phyloP scores from a whole-genome alignment of 2,797 vertebrate species.

The Aselliscus stoliczkanus region DNA sequence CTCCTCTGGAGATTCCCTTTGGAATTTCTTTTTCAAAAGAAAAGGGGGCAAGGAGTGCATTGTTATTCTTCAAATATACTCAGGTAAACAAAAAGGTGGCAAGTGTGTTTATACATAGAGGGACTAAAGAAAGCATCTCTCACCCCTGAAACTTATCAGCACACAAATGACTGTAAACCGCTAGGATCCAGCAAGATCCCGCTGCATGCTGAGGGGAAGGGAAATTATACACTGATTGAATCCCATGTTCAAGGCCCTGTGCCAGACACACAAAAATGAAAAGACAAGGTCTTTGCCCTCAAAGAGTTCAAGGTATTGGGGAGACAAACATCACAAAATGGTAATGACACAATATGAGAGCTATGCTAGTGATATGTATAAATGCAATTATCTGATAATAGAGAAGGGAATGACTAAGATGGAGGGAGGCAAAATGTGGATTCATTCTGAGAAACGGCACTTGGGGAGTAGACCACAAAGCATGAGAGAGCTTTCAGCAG shows the following conservation, averaged over 20 bases:
- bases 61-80: background rate
- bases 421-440: background rate
- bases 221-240: background rate
- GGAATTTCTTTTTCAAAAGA: background rate
- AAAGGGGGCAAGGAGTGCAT: background rate
- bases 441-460: background rate
- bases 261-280: background rate
- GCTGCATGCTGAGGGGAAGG: background rate
- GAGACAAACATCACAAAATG: background rate
- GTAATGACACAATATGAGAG: background rate
- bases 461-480: background rate
- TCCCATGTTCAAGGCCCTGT: background rate
- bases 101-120: background rate
- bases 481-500: background rate
- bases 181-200: background rate
- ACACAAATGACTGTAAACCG: background rate
- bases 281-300: background rate
- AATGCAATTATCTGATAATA: background rate
- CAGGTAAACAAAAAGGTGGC: conserved; percentile 21
- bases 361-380: background rate
- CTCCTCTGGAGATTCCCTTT: background rate
- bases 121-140: background rate
- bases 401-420: background rate
- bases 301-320: background rate
- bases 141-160: background rate